Base-by-base conservation (phyloP, 92 coral and sea anemone species). In the Palythoa grandis region DNA sequence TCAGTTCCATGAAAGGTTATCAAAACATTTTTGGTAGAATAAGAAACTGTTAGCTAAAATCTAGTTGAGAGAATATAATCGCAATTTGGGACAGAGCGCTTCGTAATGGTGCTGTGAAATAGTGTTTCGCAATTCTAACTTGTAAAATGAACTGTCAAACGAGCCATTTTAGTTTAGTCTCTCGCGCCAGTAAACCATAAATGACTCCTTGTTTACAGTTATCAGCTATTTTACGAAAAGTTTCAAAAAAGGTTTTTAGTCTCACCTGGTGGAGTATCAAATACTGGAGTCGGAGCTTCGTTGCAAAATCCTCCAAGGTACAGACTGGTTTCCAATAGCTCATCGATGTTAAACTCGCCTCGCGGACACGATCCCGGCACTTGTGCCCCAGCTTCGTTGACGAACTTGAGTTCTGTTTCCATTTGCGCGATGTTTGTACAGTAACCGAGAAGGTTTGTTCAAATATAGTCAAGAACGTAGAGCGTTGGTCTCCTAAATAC, bases 271-370 rank as follows among this genome's bases (percentile, higher is more conserved):
- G 85, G 85, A 14, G 85, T 67, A 12, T 80, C 85, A 15, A 80
- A 80, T 20, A 80, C 85, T 23, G 74, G 85, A 13, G 74, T 52
- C 10, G 85, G 85, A 14, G 85, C 74, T 80, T 80, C 85, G 74
- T 7, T 80, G 85, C 85, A 80, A 66, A 80, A 80, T 66, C 85
- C 85, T 65, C 85, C 85, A 48, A 80, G 85, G 65, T 80, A 80
- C 63, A 80, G 38, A 48, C 85, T 80, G 4, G 85, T 80, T 63
- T 80, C 85, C 73, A 80, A 68, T 38, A 80, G 24, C 17, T 80
- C 85, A 8, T 80, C 85, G 20, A 80, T 80, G 58, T 80, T 80
- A 25, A 80, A 80, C 5, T 80, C 85, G 20, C 74, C 73, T 67
- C 85, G 60, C 10, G 85, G 85, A 65, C 85, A 80, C 4, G 85